A percentile compares a stretch with the other conserved stretches of the same genome.
These are phyloP conservation scores for Drosophila ezoana DNA, from an alignment of 2,888 invertebrate genomes.

Conservation along the genomic window DNA sequence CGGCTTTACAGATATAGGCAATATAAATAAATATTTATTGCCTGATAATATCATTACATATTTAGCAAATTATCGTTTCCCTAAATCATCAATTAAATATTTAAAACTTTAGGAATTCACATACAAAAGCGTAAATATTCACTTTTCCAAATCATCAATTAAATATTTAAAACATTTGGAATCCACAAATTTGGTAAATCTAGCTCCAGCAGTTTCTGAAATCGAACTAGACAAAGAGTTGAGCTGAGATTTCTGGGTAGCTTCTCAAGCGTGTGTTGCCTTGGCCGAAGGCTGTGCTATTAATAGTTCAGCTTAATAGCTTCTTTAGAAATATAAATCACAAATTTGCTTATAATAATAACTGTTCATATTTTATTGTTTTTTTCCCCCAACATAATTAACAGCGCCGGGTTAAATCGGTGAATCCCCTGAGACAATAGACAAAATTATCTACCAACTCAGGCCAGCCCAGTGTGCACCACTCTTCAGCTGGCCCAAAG, in stretches of 20 bases:
- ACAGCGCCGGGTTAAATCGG: constrained; percentile 6
- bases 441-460: constrained; percentile 5
- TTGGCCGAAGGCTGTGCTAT: constrained; percentile 1
- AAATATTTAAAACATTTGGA: too few relatives aligned
- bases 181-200: too few relatives aligned
- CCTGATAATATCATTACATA: too few relatives aligned
- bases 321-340: constrained; percentile 9
- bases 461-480: neutral
- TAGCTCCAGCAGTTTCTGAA: too few relatives aligned
- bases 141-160: too few relatives aligned
- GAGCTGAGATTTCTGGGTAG: neutral
- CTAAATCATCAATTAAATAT: too few relatives aligned
- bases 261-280: neutral
- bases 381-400: constrained; percentile 2
- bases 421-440: constrained; percentile 30
- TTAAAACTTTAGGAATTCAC: too few relatives aligned
- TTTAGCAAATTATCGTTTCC: too few relatives aligned
- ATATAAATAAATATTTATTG: too few relatives aligned
- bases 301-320: neutral
- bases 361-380: neutral
- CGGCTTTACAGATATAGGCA: too few relatives aligned
- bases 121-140: too few relatives aligned
- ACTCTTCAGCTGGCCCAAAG: constrained; percentile 1
- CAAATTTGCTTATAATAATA: constrained; percentile 1
- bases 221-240: neutral